A percentile compares a stretch with the other conserved stretches of the same genome.
These are phyloP conservation scores for Saccopteryx leptura DNA, from an alignment of 2,113 vertebrate genomes.

Conservation along the genomic window DNA sequence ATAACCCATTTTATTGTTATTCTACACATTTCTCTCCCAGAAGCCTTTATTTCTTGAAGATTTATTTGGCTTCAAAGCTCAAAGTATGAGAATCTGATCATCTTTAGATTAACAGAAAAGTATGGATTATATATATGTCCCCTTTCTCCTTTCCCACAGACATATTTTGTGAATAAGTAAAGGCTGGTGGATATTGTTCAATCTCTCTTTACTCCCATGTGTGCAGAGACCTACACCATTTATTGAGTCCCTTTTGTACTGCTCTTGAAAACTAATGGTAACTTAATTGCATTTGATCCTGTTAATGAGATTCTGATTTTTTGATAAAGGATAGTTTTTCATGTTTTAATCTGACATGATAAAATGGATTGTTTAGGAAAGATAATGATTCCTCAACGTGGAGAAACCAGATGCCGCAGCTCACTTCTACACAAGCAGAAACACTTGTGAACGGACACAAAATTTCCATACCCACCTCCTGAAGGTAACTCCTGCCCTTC, in stretches of 20 bases:
- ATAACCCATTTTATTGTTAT: background rate
- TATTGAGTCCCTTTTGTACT: background rate
- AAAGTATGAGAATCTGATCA: background rate
- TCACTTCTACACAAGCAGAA: background rate
- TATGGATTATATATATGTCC: background rate
- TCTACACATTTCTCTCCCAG: background rate
- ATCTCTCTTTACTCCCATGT: background rate
- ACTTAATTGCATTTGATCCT: conserved; percentile 21
- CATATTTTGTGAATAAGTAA: background rate
- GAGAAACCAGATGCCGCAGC: background rate
- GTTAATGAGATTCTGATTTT: conserved; percentile 30
- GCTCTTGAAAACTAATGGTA: conserved; percentile 33
- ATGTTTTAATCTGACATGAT: background rate
- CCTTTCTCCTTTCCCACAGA: background rate
- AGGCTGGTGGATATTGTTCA: background rate
- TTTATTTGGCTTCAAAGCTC: background rate
- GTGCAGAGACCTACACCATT: background rate
- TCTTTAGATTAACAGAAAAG: background rate
- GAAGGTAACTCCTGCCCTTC: too few relatives aligned
- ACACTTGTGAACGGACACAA: background rate
- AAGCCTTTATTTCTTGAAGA: conserved; percentile 18
- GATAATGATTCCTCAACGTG: background rate
- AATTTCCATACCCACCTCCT: background rate
- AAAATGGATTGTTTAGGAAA: background rate
- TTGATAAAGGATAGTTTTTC: conserved; percentile 8